Conservation (phyloP, 2,888 invertebrate species). For the Archips crataeganus region DNA sequence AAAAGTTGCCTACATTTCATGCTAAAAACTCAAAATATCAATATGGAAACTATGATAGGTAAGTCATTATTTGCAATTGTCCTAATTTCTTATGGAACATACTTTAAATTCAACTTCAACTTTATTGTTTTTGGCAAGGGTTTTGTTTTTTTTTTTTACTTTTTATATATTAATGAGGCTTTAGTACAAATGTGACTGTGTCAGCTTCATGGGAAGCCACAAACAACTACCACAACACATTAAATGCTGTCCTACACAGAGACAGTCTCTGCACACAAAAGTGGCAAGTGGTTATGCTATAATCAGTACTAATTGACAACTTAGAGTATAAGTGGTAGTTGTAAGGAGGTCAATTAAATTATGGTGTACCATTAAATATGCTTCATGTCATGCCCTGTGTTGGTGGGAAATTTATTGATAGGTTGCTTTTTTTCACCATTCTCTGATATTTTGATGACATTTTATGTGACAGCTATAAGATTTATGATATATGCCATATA, state of each 20-base stretch:
- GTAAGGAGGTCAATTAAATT: constrained; percentile 1
- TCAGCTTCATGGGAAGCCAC: too few relatives aligned
- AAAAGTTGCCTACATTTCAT: constrained; percentile 88
- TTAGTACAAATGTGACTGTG: too few relatives aligned
- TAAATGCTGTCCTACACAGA: too few relatives aligned
- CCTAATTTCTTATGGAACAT: not conserved
- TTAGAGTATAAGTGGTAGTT: not conserved
- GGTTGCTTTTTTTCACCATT: not conserved
- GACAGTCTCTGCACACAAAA: too few relatives aligned
- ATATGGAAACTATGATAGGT: constrained; percentile 98
- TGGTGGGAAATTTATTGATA: not conserved
- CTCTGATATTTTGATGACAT: too few relatives aligned
- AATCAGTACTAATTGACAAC: not conserved
- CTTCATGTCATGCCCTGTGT: not conserved
- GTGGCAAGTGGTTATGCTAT: not conserved
- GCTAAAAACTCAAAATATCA: constrained; percentile 93
- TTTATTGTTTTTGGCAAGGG: too few relatives aligned
- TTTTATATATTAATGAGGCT: too few relatives aligned
- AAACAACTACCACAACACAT: too few relatives aligned
- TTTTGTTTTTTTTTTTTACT: too few relatives aligned
- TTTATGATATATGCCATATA: too few relatives aligned
- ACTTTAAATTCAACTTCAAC: not conserved
- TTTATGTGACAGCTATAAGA: too few relatives aligned
- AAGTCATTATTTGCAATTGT: constrained; percentile 38
- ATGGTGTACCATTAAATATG: not conserved